A percentile compares a stretch with the other conserved stretches of the same genome.
These are phyloP conservation scores for Acridotheres tristis DNA, from an alignment of 2,797 vertebrate species.

Conservation along the genomic window DNA sequence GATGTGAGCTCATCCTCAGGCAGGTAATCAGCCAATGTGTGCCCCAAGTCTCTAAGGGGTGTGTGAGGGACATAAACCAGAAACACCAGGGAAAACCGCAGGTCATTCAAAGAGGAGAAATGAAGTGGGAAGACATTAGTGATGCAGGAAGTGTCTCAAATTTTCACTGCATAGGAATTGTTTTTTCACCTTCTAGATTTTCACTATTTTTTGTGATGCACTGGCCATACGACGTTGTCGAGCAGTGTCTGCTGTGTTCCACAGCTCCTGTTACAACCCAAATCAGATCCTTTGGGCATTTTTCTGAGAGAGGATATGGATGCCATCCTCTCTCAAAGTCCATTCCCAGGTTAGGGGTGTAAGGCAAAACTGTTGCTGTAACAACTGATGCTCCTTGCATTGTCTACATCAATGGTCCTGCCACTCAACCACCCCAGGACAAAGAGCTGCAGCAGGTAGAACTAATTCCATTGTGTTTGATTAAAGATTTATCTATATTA, in stretches of 20 bases:
- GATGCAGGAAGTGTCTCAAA: not conserved
- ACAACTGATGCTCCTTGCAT: not conserved
- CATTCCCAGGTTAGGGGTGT: not conserved
- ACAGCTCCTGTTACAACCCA: not conserved
- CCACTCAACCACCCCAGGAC: too few relatives aligned
- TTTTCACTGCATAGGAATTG: not conserved
- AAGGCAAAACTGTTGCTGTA: not conserved
- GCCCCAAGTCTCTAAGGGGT: not conserved
- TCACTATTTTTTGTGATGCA: accelerated
- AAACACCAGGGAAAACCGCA: not conserved
- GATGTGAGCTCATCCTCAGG: not conserved
- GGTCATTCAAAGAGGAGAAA: not conserved
- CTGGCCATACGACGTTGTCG: not conserved
- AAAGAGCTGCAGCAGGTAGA: not conserved
- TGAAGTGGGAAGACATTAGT: not conserved
- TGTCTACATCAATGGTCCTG: not conserved
- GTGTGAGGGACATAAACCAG: not conserved
- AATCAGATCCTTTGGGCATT: not conserved
- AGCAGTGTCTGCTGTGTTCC: not conserved
- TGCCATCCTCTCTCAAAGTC: not conserved
- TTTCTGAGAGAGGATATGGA: not conserved
- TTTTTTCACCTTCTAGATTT: not conserved
- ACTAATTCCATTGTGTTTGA: not conserved
- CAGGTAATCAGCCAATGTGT: not conserved
- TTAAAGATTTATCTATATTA: not conserved